Evolutionary conservation across 2,113 vertebrate species (phyloP), one percentile per base, ranked within the genome.

Genomic region (Hyperopisus bebe): DNA sequence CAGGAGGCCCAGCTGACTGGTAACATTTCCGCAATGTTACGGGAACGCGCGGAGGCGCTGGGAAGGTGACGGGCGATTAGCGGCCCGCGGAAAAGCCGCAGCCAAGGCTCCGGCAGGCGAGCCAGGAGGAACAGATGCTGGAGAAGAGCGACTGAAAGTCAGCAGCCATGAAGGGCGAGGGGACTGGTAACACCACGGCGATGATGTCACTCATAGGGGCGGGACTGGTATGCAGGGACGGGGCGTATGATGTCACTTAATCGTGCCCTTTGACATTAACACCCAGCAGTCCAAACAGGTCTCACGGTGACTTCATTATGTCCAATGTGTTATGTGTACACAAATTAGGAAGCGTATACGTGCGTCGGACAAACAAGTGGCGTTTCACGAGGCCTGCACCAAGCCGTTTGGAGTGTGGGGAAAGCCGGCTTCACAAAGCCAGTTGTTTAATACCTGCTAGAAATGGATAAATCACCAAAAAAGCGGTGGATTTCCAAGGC

Each of bases 91-190:
- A 11, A 84, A 47, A 84, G 82, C 82, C 17, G 80, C 82, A n/a
- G 82, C 82, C 44, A 47, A 84, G 24, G 82, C 24, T 84, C 82
- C 8, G 42, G 82, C 39, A 42, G 42, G 21, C 82, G 42, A 47
- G 82, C 82, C 82, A 84, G 82, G 82, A 84, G 82, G 42, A 84
- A 84, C 82, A 84, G 82, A 84, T 84, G 82, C 82, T 47, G 82
- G 82, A 84, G 82, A 84, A 84, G 82, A 84, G 44, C 44, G 24
- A 84, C 19, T 84, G 82, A 84, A 84, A 46, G 82, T 84, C 82
- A 47, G 44, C 24, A 46, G 7, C 39, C 44, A n/a, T 83, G 80
- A 83, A 83, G 82, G 82, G 39, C 82, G 44, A 84, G 82, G 8
- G 44, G 82, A 84, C 44, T 47, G 80, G 35, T 46, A 47, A 47